Percentiles rank a stretch among this genome's conserved stretches.
Conservation (phyloP, 2,113 vertebrate species). For the Neodon shergylaensis region DNA sequence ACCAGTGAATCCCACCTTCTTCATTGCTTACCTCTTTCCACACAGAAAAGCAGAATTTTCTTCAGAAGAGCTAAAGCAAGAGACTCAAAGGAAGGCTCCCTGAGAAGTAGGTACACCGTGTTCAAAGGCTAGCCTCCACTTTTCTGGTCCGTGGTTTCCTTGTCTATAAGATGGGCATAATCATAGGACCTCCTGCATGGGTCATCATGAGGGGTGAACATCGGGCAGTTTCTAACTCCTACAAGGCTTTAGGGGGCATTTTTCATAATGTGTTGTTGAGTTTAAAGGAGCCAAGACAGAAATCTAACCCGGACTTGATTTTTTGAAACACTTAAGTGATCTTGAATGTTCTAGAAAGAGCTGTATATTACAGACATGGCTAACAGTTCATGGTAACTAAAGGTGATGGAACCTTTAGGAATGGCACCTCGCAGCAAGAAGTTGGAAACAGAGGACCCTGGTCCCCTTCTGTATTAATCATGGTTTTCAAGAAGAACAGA, state of each 20-base stretch:
- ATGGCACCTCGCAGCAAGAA: background rate
- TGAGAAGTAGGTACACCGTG: background rate
- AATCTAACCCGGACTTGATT: background rate
- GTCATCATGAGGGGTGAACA: background rate
- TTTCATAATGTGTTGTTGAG: background rate
- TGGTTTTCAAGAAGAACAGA: background rate
- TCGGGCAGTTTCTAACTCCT: background rate
- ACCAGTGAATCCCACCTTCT: background rate
- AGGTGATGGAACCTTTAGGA: background rate
- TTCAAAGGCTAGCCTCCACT: slow-evolving; percentile 7
- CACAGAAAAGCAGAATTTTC: slow-evolving; percentile 1
- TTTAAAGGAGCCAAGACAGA: slow-evolving; percentile 38
- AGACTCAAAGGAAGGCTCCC: slow-evolving; percentile 20
- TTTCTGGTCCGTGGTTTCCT: slow-evolving; percentile 25
- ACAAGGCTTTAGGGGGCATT: background rate
- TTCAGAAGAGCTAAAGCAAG: background rate
- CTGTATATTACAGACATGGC: background rate
- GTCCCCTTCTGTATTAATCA: background rate
- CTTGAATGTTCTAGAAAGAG: background rate
- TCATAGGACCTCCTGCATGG: background rate
- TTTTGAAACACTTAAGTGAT: background rate
- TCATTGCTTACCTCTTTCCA: background rate
- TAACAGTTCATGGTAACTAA: no score
- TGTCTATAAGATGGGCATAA: background rate
- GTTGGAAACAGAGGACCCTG: background rate